Percentiles rank a stretch among this genome's conserved stretches.
Evolutionary conservation across 2,797 vertebrate genomes (phyloP).

Genomic region (Calcarius lapponicus): DNA sequence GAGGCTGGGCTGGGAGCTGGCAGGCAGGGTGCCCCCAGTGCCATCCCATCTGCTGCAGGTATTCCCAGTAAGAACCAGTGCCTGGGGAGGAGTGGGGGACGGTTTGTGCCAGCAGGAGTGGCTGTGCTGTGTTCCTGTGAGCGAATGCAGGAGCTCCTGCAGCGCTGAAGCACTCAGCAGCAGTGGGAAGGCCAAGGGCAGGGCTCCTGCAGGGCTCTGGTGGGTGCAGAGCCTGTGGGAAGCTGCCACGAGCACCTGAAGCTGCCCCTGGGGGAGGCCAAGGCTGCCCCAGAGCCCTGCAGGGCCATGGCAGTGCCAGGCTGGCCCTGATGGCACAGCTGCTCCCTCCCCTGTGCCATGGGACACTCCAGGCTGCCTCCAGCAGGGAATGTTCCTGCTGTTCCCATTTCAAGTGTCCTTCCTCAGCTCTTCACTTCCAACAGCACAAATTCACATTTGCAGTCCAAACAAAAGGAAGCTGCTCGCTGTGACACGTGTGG

Average conservation of each 20-base stretch:
- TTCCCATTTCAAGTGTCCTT: background rate
- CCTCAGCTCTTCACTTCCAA: background rate
- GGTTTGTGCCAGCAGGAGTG: background rate
- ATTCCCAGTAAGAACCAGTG: background rate
- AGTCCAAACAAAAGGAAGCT: background rate
- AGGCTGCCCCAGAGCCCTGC: background rate
- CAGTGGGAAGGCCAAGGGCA: background rate
- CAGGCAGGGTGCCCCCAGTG: background rate
- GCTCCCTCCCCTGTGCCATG: background rate
- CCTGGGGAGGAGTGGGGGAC: background rate
- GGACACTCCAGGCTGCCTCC: background rate
- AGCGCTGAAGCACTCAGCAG: rapidly evolving
- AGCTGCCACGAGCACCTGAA: background rate
- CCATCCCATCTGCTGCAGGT: background rate
- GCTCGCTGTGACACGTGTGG: background rate
- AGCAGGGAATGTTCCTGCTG: background rate
- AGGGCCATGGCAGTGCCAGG: rapidly evolving
- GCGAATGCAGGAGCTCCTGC: rapidly evolving
- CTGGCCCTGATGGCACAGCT: background rate
- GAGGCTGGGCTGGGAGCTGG: rapidly evolving
- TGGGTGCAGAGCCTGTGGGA: rapidly evolving
- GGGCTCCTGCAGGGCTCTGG: background rate
- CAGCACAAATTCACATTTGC: background rate
- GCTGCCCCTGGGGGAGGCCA: rapidly evolving
- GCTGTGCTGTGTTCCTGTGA: rapidly evolving